Evolutionary conservation across 2,888 invertebrate species (phyloP), one percentile per base, ranked within the genome.

Genomic region (Cheilosia vulpina): DNA sequence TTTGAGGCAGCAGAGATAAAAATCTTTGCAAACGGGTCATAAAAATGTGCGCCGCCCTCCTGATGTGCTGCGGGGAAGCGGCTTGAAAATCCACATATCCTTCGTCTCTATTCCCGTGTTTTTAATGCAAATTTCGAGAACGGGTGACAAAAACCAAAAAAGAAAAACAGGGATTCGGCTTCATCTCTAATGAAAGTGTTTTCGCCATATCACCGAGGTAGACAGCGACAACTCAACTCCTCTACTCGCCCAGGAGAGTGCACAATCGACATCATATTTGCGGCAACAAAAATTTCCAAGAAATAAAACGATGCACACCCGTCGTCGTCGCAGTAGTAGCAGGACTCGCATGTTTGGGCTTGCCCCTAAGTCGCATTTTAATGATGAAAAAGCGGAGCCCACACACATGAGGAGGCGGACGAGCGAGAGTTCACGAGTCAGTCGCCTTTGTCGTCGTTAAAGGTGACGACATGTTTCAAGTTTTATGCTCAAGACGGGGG

Each of bases 341-440:
- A 71, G 66, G 79, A 69, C 79, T 75, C 57, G 60, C 60, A 68
- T 80, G 72, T 76, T 77, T 85, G 85, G 81, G 72, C 81, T 77
- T 85, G 85, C 85, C 85, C 84, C 72, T 81, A 81, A 85, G 85
- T 77, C 81, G 76, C 57, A 68, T 85, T 85, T 85, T 85, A 85
- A 85, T 85, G 85, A 85, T 72, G 85, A 81, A 62, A 77, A 71
- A 72, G 66, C 66, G 66, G 72, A 72, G 38, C 76, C 47, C 71
- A 65, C 45, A 38, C 6, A n/a, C 50, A 19, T 31, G 43, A n/a
- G 24, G 13, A 38, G 27, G 21, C 41, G 62, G n/a, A 43, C 34
- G 58, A n/a, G 38, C n/a, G 11, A 73, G 55, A 50, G 73, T 63
- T 68, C 60, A 66, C 47, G 19, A 76, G 71, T 80, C 79, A 79